phyloP scores from a whole-genome alignment of 2,797 vertebrate genomes.

The Diplodus puntazzo region DNA sequence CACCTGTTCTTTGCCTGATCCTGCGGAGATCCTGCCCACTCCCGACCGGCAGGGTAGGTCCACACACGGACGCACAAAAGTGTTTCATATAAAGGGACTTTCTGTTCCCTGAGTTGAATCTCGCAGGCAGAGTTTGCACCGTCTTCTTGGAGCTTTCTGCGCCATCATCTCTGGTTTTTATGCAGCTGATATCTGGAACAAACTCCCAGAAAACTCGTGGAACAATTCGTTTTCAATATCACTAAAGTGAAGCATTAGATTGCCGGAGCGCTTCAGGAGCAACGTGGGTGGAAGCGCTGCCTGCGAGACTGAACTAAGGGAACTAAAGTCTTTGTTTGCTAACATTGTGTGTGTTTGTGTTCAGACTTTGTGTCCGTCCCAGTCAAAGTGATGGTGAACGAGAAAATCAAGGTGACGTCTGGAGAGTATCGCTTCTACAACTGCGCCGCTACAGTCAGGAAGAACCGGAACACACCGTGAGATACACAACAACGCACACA shows the following conservation, averaged over 20 bases:
- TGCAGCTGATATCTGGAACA: no score
- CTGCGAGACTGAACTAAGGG: conserved; percentile 3
- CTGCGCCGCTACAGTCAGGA: conserved; percentile 90
- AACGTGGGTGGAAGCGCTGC: background rate
- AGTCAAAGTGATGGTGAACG: conserved; percentile 79
- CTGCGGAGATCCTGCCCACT: conserved; percentile 83
- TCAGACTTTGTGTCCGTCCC: conserved; percentile 91
- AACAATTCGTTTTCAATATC: no score
- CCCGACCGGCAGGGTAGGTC: conserved; percentile 87
- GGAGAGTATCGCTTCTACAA: conserved; percentile 93
- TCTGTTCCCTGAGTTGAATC: background rate
- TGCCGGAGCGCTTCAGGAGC: background rate
- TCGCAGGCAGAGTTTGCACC: background rate
- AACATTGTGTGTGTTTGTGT: conserved; percentile 39
- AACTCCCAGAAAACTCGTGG: background rate
- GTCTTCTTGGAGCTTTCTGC: no score
- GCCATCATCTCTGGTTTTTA: no score
- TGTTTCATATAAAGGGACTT: background rate
- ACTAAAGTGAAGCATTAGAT: background rate
- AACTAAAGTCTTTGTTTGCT: background rate
- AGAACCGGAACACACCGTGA: conserved; percentile 92
- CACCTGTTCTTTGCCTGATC: conserved; percentile 78
- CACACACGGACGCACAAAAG: background rate
- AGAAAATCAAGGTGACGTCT: conserved; percentile 85
- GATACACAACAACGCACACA: conserved; percentile 60